A percentile compares a stretch with the other conserved stretches of the same genome.
phyloP scores from a whole-genome alignment of 2,888 invertebrate species.

The Coleophora deauratella region DNA sequence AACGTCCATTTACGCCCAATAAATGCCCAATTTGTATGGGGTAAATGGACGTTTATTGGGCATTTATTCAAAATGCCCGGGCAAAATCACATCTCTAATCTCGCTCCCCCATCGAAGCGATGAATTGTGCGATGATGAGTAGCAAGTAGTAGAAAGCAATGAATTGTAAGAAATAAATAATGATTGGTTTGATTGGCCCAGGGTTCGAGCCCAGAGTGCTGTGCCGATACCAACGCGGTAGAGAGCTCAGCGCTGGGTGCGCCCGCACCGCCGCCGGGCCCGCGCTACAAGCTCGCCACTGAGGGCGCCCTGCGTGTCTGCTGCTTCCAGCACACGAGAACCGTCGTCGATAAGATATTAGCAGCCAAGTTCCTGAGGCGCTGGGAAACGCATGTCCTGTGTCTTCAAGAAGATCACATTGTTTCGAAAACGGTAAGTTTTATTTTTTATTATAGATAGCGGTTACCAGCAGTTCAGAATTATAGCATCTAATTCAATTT shows the following conservation, averaged over 20 bases:
- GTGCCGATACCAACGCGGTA: conserved; percentile 54
- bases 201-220: conserved; percentile 72
- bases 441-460: conserved; percentile 3
- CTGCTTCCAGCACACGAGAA: conserved; percentile 83
- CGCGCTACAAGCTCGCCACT: conserved; percentile 79
- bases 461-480: conserved; percentile 11
- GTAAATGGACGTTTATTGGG: no score
- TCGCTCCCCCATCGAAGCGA: no score
- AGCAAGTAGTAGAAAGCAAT: no score
- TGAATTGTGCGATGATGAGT: no score
- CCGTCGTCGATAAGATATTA: conserved; percentile 85
- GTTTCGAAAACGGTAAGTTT: conserved; percentile 81
- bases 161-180: no score
- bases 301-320: conserved; percentile 84
- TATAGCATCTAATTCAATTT: conserved; percentile 15
- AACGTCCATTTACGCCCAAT: no score
- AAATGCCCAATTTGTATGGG: no score
- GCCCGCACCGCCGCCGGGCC: conserved; percentile 68
- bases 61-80: no score
- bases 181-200: conserved; percentile 22
- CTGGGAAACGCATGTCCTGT: conserved; percentile 85
- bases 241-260: conserved; percentile 41
- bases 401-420: conserved; percentile 79
- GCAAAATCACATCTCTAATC: no score
- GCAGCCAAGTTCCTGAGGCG: conserved; percentile 83